A percentile compares a stretch with the other conserved stretches of the same genome.
These are phyloP conservation scores for Pseudachorutes palmiensis DNA, from an alignment of 1,140 invertebrate species.

Conservation along the genomic window DNA sequence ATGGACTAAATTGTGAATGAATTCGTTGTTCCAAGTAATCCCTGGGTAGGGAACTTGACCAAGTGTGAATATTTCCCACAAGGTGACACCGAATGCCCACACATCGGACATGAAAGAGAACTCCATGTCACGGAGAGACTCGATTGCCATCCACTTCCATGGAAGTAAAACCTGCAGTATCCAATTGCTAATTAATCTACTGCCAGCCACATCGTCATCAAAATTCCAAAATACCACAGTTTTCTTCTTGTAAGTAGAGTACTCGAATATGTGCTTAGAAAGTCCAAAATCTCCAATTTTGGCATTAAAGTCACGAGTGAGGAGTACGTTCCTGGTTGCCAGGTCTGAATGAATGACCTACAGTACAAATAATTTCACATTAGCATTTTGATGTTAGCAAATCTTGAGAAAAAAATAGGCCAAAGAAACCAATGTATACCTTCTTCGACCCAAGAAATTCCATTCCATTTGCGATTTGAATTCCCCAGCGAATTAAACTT, in stretches of 20 bases:
- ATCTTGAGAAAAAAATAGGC: not conserved
- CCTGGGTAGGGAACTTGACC: slow-evolving; percentile 39
- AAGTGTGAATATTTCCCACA: slow-evolving; percentile 46
- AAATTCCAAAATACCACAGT: too few relatives aligned
- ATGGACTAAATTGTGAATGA: not conserved
- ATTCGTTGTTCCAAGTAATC: slow-evolving; percentile 44
- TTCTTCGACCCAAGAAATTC: slow-evolving; percentile 14
- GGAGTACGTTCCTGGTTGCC: slow-evolving; percentile 22
- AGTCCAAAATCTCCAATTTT: slow-evolving; percentile 48
- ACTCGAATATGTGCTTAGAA: slow-evolving; percentile 24
- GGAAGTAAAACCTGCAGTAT: slow-evolving; percentile 41
- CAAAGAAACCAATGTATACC: not conserved
- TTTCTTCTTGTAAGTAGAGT: slow-evolving; percentile 14
- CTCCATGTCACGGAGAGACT: slow-evolving; percentile 44
- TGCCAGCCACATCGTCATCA: too few relatives aligned
- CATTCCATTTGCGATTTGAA: slow-evolving; percentile 12
- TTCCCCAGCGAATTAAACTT: not conserved
- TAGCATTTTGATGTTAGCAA: not conserved
- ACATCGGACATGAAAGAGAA: slow-evolving; percentile 46
- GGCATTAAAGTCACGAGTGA: slow-evolving; percentile 1
- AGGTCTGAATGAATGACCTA: slow-evolving; percentile 27
- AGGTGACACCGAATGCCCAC: slow-evolving; percentile 47
- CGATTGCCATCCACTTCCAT: slow-evolving; percentile 49
- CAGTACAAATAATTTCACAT: not conserved
- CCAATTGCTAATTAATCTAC: too few relatives aligned